Percentiles rank a stretch among this genome's conserved stretches.
These are phyloP conservation scores for Numenius arquata DNA, from an alignment of 2,113 vertebrate genomes.

Conservation along the genomic window DNA sequence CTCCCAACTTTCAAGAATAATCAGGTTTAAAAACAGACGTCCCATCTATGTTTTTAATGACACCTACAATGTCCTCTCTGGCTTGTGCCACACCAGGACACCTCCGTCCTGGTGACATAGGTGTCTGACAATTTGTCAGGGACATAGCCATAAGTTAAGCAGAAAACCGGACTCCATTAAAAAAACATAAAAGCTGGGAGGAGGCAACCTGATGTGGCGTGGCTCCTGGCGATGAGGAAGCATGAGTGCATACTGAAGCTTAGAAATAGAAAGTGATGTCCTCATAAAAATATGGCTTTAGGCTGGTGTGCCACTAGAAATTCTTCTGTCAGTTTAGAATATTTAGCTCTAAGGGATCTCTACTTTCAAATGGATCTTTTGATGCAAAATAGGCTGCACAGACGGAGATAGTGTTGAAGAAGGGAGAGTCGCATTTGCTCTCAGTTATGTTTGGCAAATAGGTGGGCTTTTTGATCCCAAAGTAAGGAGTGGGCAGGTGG, in stretches of 20 bases:
- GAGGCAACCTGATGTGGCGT: conserved; percentile 79
- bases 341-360: conserved; percentile 80
- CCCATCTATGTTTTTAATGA: not conserved
- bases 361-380: conserved; percentile 82
- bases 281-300: conserved; percentile 84
- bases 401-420: conserved; percentile 65
- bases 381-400: conserved; percentile 81
- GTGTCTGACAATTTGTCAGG: conserved; percentile 71
- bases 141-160: conserved; percentile 70
- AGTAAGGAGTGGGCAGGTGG: conserved; percentile 1
- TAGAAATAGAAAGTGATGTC: conserved; percentile 87
- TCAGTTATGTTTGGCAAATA: conserved; percentile 59
- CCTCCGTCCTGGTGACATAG: conserved; percentile 36
- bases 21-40: not conserved
- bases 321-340: conserved; percentile 85
- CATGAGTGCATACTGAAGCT: conserved; percentile 79
- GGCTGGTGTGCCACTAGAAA: conserved; percentile 82
- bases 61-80: not conserved
- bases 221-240: conserved; percentile 76
- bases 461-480: conserved; percentile 59
- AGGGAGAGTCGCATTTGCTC: conserved; percentile 51
- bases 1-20: not conserved
- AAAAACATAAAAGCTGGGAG: conserved; percentile 76
- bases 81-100: not conserved
- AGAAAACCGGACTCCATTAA: conserved; percentile 75